Conservation (phyloP, 2,797 vertebrate genomes). For the Discoglossus pictus region DNA sequence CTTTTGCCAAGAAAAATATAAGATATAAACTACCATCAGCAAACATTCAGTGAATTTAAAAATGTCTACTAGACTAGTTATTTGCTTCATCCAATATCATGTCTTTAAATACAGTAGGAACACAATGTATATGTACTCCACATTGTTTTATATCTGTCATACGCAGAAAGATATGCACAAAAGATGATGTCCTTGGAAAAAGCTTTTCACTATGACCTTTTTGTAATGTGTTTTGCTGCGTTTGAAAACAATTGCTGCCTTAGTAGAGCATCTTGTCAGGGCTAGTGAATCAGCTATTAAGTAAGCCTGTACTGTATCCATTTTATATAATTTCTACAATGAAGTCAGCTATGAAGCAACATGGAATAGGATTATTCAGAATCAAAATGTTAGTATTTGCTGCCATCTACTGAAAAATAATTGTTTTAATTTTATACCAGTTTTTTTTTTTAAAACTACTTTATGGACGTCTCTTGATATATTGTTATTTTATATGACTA, state of each 20-base stretch:
- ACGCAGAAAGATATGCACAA: constrained; percentile 11
- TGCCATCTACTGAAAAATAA: constrained; percentile 67
- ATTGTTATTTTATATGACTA: too few relatives aligned
- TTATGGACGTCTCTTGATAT: too few relatives aligned
- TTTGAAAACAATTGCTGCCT: constrained; percentile 52
- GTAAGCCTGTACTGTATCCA: constrained; percentile 49
- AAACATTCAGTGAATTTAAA: too few relatives aligned
- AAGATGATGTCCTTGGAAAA: constrained; percentile 51
- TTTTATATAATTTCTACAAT: constrained; percentile 31
- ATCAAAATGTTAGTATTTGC: constrained; percentile 46
- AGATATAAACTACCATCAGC: too few relatives aligned
- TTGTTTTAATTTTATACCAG: too few relatives aligned
- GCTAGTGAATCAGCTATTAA: constrained; percentile 52
- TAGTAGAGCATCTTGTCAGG: constrained; percentile 53
- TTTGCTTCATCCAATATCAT: constrained; percentile 6
- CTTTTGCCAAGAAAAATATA: too few relatives aligned
- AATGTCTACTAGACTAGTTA: neutral
- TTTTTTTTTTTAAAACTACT: too few relatives aligned
- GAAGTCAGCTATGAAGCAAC: constrained; percentile 36
- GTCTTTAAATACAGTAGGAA: constrained; percentile 23
- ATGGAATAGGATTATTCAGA: neutral
- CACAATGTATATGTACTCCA: constrained; percentile 17
- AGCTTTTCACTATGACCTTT: constrained; percentile 52
- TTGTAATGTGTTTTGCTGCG: constrained; percentile 37
- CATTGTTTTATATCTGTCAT: constrained; percentile 18